A percentile compares a stretch with the other conserved stretches of the same genome.
These are phyloP conservation scores for Calephelis nemesis DNA, from an alignment of 1,140 invertebrate species.

Conservation along the genomic window DNA sequence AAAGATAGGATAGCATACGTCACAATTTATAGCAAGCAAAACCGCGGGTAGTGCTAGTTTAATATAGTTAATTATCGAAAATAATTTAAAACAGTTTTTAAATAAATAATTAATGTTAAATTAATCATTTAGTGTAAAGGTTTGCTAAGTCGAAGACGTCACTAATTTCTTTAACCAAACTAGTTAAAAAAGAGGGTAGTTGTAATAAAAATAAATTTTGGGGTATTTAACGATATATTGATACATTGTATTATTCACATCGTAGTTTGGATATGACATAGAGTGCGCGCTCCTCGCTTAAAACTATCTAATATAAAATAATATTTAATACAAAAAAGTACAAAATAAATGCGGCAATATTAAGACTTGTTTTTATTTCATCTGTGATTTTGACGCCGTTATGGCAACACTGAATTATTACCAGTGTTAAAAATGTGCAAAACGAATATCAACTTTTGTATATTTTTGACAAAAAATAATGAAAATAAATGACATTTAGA, in stretches of 20 bases:
- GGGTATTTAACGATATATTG: slow-evolving; percentile 51
- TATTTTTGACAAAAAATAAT: no score
- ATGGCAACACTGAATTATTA: slow-evolving; percentile 35
- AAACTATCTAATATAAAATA: slow-evolving; percentile 41
- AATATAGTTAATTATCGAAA: no score
- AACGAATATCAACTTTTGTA: no score
- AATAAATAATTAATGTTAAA: no score
- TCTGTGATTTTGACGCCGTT: slow-evolving; percentile 55
- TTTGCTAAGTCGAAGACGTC: no score
- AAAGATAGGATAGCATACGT: no score
- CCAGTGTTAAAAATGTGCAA: not conserved
- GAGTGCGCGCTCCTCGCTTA: slow-evolving; percentile 52
- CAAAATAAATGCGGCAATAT: slow-evolving; percentile 59
- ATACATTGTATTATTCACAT: slow-evolving; percentile 51
- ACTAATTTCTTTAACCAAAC: no score
- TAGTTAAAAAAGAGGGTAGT: not conserved
- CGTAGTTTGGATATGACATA: slow-evolving; percentile 50
- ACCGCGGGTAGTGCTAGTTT: no score
- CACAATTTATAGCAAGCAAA: no score
- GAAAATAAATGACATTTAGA: no score
- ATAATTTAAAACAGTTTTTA: no score
- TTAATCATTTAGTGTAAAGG: no score
- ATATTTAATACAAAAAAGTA: slow-evolving; percentile 46
- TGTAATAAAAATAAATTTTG: slow-evolving; percentile 38
- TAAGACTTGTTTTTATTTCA: slow-evolving; percentile 45